A percentile compares a stretch with the other conserved stretches of the same genome.
Conservation (phyloP, 2,113 vertebrate genomes). For the Neopipo cinnamomea region DNA sequence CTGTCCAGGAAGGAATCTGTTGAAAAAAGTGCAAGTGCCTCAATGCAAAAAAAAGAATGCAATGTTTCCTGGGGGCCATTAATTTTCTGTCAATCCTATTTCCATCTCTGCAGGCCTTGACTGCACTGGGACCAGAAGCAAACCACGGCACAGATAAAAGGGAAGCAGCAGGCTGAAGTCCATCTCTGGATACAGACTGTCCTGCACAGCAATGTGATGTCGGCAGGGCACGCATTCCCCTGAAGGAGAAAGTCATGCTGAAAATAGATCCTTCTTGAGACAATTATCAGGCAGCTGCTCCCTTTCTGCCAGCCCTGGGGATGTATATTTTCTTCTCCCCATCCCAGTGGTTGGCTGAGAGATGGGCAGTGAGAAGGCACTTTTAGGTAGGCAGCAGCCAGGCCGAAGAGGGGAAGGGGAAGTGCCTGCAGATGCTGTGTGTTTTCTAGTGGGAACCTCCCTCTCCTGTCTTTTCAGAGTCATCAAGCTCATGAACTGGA, state of each 20-base stretch:
- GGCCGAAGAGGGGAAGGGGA: neutral
- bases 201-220: neutral
- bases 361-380: neutral
- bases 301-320: neutral
- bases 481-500: neutral
- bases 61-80: neutral
- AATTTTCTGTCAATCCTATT: neutral
- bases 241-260: neutral
- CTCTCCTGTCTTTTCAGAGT: neutral
- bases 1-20: neutral
- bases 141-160: neutral
- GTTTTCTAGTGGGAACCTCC: neutral
- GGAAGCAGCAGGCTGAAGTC: neutral
- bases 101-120: neutral
- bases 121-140: neutral
- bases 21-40: neutral
- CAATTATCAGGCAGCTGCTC: constrained; percentile 1
- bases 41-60: neutral
- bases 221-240: neutral
- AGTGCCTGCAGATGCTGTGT: neutral
- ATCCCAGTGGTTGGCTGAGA: neutral
- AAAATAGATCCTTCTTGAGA: constrained; percentile 48
- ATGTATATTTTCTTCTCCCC: neutral
- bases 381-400: neutral
- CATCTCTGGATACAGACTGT: neutral